Evolutionary conservation across 1,140 invertebrate genomes (phyloP).

Genomic region (Camponotus vicinus): DNA sequence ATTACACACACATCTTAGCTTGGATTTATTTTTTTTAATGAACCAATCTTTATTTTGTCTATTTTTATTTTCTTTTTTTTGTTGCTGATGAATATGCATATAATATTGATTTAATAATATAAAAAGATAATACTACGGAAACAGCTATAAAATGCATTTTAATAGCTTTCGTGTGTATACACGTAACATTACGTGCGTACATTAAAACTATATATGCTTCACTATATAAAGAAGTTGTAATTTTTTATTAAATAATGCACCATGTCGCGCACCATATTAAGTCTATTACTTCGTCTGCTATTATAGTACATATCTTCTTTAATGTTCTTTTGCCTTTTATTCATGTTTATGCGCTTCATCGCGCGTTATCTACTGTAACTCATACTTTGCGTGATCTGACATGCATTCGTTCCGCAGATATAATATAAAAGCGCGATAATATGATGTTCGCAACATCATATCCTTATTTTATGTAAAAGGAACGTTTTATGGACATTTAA

Average conservation of each 20-base stretch:
- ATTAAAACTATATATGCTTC: neutral
- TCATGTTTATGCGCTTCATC: constrained; percentile 38
- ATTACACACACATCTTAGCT: too few relatives aligned
- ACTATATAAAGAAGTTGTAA: neutral
- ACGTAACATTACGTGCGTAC: too few relatives aligned
- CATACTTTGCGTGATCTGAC: constrained; percentile 25
- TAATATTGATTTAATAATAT: neutral
- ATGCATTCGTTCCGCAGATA: neutral
- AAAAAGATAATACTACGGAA: neutral
- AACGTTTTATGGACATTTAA: constrained; percentile 19
- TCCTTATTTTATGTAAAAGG: constrained; percentile 44
- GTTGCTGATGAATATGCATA: neutral
- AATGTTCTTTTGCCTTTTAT: constrained; percentile 40
- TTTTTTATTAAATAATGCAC: constrained; percentile 49
- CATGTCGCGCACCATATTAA: neutral
- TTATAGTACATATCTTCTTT: neutral
- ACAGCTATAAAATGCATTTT: neutral
- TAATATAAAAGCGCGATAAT: constrained; percentile 46
- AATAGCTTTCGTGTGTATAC: neutral
- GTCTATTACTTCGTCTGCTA: neutral
- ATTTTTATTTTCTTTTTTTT: neutral
- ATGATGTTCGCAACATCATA: constrained; percentile 29
- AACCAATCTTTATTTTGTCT: neutral
- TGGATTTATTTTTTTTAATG: too few relatives aligned
- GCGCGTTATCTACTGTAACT: constrained; percentile 24